Percentiles rank a stretch among this genome's conserved stretches.
phyloP scores from a whole-genome alignment of 2,113 vertebrate genomes.

The Bufo bufo region DNA sequence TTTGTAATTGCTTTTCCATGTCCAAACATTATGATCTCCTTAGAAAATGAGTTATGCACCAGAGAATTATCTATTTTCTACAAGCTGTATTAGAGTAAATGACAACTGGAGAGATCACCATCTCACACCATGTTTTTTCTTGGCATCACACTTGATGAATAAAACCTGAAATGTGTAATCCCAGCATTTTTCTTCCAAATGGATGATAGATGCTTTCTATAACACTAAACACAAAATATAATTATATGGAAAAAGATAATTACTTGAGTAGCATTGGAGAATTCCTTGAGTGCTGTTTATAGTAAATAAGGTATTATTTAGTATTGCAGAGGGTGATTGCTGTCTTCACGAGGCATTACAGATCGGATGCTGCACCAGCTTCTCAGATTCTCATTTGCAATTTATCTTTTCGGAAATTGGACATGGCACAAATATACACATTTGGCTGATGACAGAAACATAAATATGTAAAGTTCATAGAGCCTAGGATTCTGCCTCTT shows the following conservation, averaged over 20 bases:
- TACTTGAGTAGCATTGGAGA: slow-evolving; percentile 58
- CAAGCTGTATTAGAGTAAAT: background rate
- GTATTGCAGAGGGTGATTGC: slow-evolving; percentile 40
- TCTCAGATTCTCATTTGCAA: slow-evolving; percentile 58
- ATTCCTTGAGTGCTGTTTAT: slow-evolving; percentile 56
- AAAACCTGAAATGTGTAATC: slow-evolving; percentile 28
- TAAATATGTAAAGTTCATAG: slow-evolving; percentile 64
- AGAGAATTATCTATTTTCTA: background rate
- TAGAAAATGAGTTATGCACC: background rate
- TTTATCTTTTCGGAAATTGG: slow-evolving; percentile 57
- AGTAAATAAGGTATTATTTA: slow-evolving; percentile 58
- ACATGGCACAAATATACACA: slow-evolving; percentile 59
- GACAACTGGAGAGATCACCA: slow-evolving; percentile 12
- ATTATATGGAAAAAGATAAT: slow-evolving; percentile 57
- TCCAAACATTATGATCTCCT: no score
- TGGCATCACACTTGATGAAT: slow-evolving; percentile 8
- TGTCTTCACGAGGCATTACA: slow-evolving; percentile 11
- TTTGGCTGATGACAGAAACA: slow-evolving; percentile 57
- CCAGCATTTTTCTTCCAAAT: slow-evolving; percentile 43
- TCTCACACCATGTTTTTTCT: slow-evolving; percentile 24
- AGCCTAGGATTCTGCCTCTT: slow-evolving; percentile 59
- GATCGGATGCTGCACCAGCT: slow-evolving; percentile 34
- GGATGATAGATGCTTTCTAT: slow-evolving; percentile 53
- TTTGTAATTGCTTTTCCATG: no score
- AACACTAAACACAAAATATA: slow-evolving; percentile 52